Base-by-base conservation (phyloP, 2,113 vertebrate species). In the Siphamia tubifer region DNA sequence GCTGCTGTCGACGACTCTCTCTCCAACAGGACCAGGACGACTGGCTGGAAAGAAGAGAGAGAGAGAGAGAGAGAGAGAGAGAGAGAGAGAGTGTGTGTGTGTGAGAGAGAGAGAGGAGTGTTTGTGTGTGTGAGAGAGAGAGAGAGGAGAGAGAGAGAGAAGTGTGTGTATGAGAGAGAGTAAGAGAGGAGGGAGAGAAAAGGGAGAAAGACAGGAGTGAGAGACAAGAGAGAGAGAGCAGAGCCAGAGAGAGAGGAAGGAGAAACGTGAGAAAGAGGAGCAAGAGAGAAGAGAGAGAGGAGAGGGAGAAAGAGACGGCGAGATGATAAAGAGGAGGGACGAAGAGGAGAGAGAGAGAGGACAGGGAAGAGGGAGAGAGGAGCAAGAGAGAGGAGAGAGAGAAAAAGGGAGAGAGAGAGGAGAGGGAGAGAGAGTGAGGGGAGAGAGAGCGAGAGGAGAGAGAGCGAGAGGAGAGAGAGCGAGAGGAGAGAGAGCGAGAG, bases 1-100 rank as follows among this genome's bases (percentile, higher is more conserved):
- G 75, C 34, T 82, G 76, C 57, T 75, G 79, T 51, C 76, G 84
- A 80, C 79, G 81, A 79, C 43, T 82, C 71, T 76, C 81, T 79
- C 75, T n/a, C 77, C 24, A 86, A 77, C 85, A 90, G 91, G 93
- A 94, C 94, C 90, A 88, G 89, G 91, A 92, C 92, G 93, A 92
- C 93, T 88, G 92, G 90, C 81, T 88, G 80, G 87, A 88, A 92
- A 90, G 84, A 49, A 60, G 36, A 81, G 66, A 87, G 75, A 79
- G 77, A 75, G 71, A 30, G 65, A 85, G 91, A 77, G 81, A 92
- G 88, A 90, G 36, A 81, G 66, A 87, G 75, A 79, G 77, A 75
- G 71, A 30, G 65, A 85, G 91, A 77, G 81, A 92, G 88, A 90
- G n/a, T n/a, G n/a, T n/a, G n/a, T n/a, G n/a, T n/a, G n/a, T n/a